phyloP scores from a whole-genome alignment of 2,888 invertebrate genomes.

The Cantharis lateralis region DNA sequence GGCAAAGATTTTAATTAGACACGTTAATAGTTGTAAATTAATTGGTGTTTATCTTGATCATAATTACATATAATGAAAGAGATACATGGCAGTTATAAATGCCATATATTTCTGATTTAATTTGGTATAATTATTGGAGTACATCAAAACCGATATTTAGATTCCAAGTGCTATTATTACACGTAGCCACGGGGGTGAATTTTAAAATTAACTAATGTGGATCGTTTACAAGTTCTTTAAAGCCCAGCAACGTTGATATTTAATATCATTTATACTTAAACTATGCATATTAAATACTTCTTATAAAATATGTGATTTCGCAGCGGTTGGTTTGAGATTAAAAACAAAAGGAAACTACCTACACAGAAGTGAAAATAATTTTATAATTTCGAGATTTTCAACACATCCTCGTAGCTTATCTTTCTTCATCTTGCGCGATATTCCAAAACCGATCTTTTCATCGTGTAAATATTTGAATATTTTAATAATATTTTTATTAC shows the following conservation, averaged over 20 bases:
- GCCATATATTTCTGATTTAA: conserved; percentile 25
- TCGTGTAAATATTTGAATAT: conserved; percentile 9
- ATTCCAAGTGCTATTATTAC: conserved; percentile 26
- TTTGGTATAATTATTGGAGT: conserved; percentile 27
- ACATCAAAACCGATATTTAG: conserved; percentile 27
- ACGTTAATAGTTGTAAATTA: conserved; percentile 16
- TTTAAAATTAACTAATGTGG: conserved; percentile 28
- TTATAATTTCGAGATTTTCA: conserved; percentile 15
- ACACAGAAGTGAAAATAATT: conserved; percentile 39
- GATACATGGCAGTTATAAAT: conserved; percentile 18
- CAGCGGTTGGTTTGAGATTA: conserved; percentile 30
- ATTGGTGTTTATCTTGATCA: conserved; percentile 20
- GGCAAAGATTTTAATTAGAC: conserved; percentile 20
- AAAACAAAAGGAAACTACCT: conserved; percentile 38
- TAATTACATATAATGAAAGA: conserved; percentile 21
- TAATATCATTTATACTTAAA: conserved; percentile 32
- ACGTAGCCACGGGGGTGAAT: conserved; percentile 26
- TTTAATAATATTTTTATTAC: conserved; percentile 35
- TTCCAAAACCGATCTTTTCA: background rate
- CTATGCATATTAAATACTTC: conserved; percentile 34
- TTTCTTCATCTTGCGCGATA: background rate
- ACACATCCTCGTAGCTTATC: conserved; percentile 1
- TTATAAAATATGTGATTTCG: conserved; percentile 31
- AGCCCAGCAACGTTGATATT: conserved; percentile 20
- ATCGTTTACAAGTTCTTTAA: conserved; percentile 28